A percentile compares a stretch with the other conserved stretches of the same genome.
Conservation (phyloP, 1,140 invertebrate species). For the Drosophila elegans region DNA sequence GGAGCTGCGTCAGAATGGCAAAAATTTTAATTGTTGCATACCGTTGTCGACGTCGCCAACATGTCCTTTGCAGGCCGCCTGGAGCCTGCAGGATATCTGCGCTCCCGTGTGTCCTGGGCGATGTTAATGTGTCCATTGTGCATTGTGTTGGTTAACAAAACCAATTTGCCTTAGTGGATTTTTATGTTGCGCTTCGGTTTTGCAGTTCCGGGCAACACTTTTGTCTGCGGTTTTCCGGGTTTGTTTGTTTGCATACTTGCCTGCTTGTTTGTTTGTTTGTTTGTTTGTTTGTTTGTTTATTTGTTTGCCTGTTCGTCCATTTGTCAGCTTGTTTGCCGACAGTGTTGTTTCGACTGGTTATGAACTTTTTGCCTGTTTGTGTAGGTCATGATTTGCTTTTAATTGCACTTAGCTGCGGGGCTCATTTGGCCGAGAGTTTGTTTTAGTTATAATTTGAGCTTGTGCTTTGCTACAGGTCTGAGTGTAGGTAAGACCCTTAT, state of each 20-base stretch:
- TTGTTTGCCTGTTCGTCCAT: slow-evolving; percentile 12
- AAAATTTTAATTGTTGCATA: slow-evolving; percentile 56
- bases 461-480: not conserved
- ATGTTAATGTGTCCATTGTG: slow-evolving; percentile 60
- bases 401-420: slow-evolving; percentile 21
- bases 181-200: slow-evolving; percentile 58
- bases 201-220: slow-evolving; percentile 37
- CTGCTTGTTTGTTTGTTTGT: slow-evolving; percentile 33
- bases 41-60: slow-evolving; percentile 12
- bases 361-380: slow-evolving; percentile 12
- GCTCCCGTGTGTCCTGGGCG: slow-evolving; percentile 9
- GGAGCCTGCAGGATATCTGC: slow-evolving; percentile 19
- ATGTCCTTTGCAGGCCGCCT: slow-evolving; percentile 14
- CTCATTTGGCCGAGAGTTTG: not conserved
- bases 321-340: slow-evolving; percentile 8
- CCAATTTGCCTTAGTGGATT: slow-evolving; percentile 72
- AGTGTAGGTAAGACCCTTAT: not conserved
- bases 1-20: slow-evolving; percentile 24
- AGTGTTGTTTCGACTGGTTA: slow-evolving; percentile 15
- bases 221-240: slow-evolving; percentile 44
- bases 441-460: not conserved
- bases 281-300: slow-evolving; percentile 33
- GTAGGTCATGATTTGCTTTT: slow-evolving; percentile 20
- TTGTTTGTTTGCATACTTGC: slow-evolving; percentile 42
- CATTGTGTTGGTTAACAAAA: slow-evolving; percentile 67